phyloP scores from a whole-genome alignment of 2,888 invertebrate species.

The Parnassius orleans region DNA sequence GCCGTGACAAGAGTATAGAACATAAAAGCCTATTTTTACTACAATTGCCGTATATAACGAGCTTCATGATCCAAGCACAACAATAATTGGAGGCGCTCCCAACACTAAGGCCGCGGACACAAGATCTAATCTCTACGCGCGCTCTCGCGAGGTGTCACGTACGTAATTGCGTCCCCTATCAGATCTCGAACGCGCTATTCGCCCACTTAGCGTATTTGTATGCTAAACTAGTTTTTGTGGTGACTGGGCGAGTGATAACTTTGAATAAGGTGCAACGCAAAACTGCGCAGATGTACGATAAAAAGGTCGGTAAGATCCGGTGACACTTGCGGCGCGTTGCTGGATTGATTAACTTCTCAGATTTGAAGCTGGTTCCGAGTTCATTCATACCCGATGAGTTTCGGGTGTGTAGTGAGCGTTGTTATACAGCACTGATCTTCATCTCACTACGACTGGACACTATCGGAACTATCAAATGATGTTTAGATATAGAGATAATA shows the following conservation, averaged over 20 bases:
- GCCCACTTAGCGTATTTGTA: slow-evolving; percentile 65
- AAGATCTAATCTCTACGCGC: slow-evolving; percentile 48
- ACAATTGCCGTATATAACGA: slow-evolving; percentile 36
- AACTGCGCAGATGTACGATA: slow-evolving; percentile 56
- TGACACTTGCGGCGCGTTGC: slow-evolving; percentile 43
- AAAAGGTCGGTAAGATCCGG: slow-evolving; percentile 42
- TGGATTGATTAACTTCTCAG: slow-evolving; percentile 58
- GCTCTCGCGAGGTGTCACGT: slow-evolving; percentile 67
- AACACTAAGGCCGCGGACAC: slow-evolving; percentile 44
- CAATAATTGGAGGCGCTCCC: slow-evolving; percentile 65
- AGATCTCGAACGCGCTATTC: slow-evolving; percentile 56
- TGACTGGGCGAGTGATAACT: slow-evolving; percentile 34
- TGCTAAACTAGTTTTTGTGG: slow-evolving; percentile 66
- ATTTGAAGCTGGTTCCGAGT: slow-evolving; percentile 46
- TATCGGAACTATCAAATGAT: background rate
- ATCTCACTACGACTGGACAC: background rate
- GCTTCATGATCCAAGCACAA: slow-evolving; percentile 36
- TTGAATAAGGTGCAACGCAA: slow-evolving; percentile 46
- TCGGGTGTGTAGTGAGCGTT: slow-evolving; percentile 41
- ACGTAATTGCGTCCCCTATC: slow-evolving; percentile 71
- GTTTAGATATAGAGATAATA: slow-evolving; percentile 13
- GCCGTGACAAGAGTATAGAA: slow-evolving; percentile 32
- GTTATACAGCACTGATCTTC: slow-evolving; percentile 10
- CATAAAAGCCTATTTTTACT: slow-evolving; percentile 37
- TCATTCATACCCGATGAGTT: slow-evolving; percentile 56